Evolutionary conservation across 2,888 invertebrate species (phyloP), one percentile per base, ranked within the genome.

Genomic region (Lochmaea crataegi): DNA sequence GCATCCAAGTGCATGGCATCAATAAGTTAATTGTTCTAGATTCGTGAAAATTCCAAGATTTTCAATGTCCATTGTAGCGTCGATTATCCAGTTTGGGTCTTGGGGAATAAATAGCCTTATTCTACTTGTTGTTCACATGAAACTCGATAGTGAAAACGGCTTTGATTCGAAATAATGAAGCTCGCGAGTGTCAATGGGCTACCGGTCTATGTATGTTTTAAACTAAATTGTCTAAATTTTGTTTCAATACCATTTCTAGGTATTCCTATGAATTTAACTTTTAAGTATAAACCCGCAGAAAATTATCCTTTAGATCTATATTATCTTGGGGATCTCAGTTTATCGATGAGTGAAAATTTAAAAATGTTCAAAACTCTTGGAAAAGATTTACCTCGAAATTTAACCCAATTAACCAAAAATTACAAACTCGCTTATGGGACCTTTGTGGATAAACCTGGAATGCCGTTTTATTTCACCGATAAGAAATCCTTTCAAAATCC

Each of bases 271-370:
- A 90, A 88, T 77, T 85, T 94, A 58, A 88, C 89, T 76, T 89
- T 94, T 77, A 87, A 89, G n/a, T 94, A 92, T 82, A 89, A 93
- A 67, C 92, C 94, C 66, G 95, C 96, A 11, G 91, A 92, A 85
- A 94, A 97, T 85, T 96, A 96, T 83, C 93, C 93, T 9, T 89
- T 97, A 57, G 97, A 97, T 84, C 88, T 97, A 57, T 97, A 97
- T 86, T 96, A 95, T 82, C 88, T 97, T 79, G 96, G 97, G 94
- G 97, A 97, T 85, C 88, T 96, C 72, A 96, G 96, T 2, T 92
- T 93, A 88, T 95, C 96, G 2, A 97, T 97, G 97, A 90, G 90
- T 82, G 94, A 95, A 78, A 96, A 96, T 85, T 93, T 95, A 83
- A 90, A 92, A 74, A 95, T 94, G 2, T 86, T 97, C 67, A 92